Evolutionary conservation across 2,113 vertebrate genomes (phyloP), one percentile per base, ranked within the genome.

Genomic region (Sisor rabdophorus): DNA sequence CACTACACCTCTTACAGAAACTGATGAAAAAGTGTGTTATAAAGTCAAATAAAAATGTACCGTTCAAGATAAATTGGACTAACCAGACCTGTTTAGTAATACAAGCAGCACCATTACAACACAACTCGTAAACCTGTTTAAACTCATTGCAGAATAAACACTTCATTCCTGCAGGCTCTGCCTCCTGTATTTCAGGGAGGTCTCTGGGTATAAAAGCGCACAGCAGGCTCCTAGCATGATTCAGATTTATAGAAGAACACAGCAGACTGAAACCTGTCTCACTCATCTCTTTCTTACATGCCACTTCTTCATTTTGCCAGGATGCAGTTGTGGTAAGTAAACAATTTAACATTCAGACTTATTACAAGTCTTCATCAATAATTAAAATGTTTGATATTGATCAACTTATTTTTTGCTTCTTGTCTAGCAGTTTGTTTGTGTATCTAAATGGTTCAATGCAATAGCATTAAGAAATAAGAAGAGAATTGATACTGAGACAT

Each of bases 291-390:
- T 52, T 75, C 69, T 61, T 32, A 52, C 30, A 19, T 44, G 6
- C 28, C 32, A 44, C 53, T 67, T 30, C 44, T 20, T 26, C 26
- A 71, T 71, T 28, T 32, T 56, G 7, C 28, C 77, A 78, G 26
- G 61, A 86, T 86, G 85, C 75, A 75, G 54, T 59, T 68, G 30
- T 77, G 84, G 85, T 86, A 65, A 80, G 81, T 77, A 70, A 79
- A 73, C 53, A 55, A 40, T 56, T 30, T 5, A 40, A 40, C 50
- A 15, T 22, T 10, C 1, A 30, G 36, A 47, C 0, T 69, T 55
- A 48, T 50, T 12, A 17, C 48, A 7, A 1, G 36, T 56, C 20
- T 30, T 15, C 2, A 26, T 69, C 11, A 20, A 32, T 44, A 44
- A 44, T 44, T 6, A 44, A 7, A 44, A 44, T 36, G 40, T 44